Evolutionary conservation across 2,888 invertebrate species (phyloP).

Genomic region (Dasypolia templi): DNA sequence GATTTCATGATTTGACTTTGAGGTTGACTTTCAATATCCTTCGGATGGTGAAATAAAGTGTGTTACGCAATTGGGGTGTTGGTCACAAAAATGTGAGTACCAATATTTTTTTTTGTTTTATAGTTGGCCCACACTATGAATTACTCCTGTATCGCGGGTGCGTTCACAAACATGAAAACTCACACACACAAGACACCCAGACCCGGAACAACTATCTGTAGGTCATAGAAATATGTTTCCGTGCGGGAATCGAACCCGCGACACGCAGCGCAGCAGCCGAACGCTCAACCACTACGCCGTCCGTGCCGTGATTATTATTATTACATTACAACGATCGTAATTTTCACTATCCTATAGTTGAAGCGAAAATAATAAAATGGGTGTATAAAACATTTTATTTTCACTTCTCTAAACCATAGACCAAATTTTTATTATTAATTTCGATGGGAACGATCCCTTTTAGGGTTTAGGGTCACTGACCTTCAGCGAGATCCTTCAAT

Average conservation of each 20-base stretch:
- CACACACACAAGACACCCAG: too few species aligned
- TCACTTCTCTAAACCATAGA: slow-evolving; percentile 43
- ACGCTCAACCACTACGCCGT: too few species aligned
- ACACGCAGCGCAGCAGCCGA: too few species aligned
- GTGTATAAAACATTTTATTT: slow-evolving; percentile 36
- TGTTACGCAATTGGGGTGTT: not conserved
- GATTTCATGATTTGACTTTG: too few species aligned
- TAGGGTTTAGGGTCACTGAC: slow-evolving; percentile 35
- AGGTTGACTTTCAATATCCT: not conserved
- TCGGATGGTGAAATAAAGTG: not conserved
- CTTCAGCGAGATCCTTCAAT: slow-evolving; percentile 40
- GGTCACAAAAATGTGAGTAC: not conserved
- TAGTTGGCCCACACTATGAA: too few species aligned
- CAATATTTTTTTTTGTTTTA: too few species aligned
- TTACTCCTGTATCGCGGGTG: too few species aligned
- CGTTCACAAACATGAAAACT: too few species aligned
- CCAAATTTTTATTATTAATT: slow-evolving; percentile 55
- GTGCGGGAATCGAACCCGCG: too few species aligned
- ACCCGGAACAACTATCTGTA: too few species aligned
- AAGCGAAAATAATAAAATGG: slow-evolving; percentile 19
- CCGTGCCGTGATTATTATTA: too few species aligned
- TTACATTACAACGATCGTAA: slow-evolving; percentile 20
- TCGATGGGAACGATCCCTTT: slow-evolving; percentile 48
- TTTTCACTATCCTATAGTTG: not conserved
- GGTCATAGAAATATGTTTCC: too few species aligned